Conservation (phyloP, 1,140 invertebrate species). For the Hestina assimilis region DNA sequence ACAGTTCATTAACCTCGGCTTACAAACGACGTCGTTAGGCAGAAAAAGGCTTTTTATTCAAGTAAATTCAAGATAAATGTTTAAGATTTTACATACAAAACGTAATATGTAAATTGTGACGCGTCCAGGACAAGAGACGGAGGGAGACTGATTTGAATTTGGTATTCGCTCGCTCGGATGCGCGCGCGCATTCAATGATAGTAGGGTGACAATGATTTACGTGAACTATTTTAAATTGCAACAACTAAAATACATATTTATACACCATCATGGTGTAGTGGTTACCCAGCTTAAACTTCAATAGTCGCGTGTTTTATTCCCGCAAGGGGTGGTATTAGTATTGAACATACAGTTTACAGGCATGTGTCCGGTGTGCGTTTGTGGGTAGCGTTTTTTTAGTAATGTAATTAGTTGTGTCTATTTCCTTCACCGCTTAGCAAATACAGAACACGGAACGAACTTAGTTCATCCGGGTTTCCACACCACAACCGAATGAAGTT, state of each 20-base stretch:
- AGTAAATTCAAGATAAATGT: constrained; percentile 48
- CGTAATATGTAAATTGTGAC: constrained; percentile 64
- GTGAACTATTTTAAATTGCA: neutral
- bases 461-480: too few relatives aligned
- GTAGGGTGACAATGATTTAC: constrained; percentile 38
- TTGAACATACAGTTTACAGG: too few relatives aligned
- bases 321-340: too few relatives aligned
- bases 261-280: neutral
- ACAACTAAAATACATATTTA: neutral
- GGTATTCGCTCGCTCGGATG: constrained; percentile 46
- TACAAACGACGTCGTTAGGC: constrained; percentile 53
- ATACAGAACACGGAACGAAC: too few relatives aligned
- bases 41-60: constrained; percentile 54
- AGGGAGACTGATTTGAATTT: constrained; percentile 72
- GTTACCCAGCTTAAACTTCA: too few relatives aligned
- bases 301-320: too few relatives aligned
- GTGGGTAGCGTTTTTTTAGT: too few relatives aligned
- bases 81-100: constrained; percentile 56
- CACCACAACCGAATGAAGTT: too few relatives aligned
- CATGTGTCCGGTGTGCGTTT: too few relatives aligned
- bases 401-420: too few relatives aligned
- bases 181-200: constrained; percentile 59
- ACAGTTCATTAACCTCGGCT: constrained; percentile 32
- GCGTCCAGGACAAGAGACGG: constrained; percentile 44
- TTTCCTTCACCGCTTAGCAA: too few relatives aligned